Conservation (phyloP, 2,888 invertebrate species). For the Xestia ashworthii region DNA sequence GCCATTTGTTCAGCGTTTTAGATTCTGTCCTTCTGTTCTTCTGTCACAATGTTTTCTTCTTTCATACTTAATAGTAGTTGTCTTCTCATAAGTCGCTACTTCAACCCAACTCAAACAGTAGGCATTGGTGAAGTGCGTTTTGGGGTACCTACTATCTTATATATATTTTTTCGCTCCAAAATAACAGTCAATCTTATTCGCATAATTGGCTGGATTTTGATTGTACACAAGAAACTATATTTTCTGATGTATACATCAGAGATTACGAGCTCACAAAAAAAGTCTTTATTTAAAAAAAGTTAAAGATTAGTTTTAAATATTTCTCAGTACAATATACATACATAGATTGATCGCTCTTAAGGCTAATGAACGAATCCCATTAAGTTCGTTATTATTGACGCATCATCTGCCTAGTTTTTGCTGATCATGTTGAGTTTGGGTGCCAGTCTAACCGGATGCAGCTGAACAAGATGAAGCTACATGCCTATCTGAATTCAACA, state of each 20-base stretch:
- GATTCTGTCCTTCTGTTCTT: neutral
- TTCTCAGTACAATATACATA: neutral
- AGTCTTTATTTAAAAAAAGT: neutral
- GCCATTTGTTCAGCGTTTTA: neutral
- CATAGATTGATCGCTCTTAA: neutral
- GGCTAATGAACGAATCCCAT: neutral
- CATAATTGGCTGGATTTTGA: neutral
- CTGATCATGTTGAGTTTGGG: neutral
- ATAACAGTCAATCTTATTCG: neutral
- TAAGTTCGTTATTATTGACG: too few species aligned
- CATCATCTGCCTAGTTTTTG: neutral
- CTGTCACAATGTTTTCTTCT: neutral
- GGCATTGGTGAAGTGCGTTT: neutral
- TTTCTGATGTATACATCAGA: too few species aligned
- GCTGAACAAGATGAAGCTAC: neutral
- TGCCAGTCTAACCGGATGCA: neutral
- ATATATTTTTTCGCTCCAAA: neutral
- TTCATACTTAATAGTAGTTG: neutral
- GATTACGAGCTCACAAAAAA: neutral
- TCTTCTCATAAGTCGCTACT: neutral
- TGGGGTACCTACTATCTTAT: neutral
- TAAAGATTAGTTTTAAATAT: neutral
- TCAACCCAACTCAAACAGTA: neutral
- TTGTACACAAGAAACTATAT: neutral
- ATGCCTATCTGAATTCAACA: neutral